phyloP scores from a whole-genome alignment of 2,888 invertebrate species.

The Torymus aiolomorphi region DNA sequence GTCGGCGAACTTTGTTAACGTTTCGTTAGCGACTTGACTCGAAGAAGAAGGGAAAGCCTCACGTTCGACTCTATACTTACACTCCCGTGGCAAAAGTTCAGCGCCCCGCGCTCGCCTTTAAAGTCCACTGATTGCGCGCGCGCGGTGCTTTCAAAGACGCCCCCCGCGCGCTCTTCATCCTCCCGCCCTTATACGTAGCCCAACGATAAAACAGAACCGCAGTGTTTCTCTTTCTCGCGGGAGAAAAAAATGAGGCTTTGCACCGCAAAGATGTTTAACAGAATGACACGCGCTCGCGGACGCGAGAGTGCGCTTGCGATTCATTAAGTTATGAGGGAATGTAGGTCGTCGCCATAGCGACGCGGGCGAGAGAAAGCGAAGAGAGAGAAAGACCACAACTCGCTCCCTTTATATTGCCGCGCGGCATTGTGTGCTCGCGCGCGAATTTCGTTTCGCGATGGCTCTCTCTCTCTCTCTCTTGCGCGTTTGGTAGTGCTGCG shows the following conservation, averaged over 20 bases:
- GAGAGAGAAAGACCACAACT: no score
- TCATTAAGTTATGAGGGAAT: conserved; percentile 61
- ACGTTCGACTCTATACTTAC: conserved; percentile 19
- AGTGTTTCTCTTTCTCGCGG: no score
- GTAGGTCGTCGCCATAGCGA: conserved; percentile 63
- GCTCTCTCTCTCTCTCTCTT: no score
- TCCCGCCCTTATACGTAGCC: no score
- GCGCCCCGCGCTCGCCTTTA: not conserved
- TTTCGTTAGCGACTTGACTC: conserved; percentile 4
- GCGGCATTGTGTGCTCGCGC: conserved; percentile 13
- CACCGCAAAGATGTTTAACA: not conserved
- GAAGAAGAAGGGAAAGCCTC: not conserved
- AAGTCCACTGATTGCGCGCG: conserved; percentile 26
- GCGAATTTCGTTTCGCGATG: conserved; percentile 23
- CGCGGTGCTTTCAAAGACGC: not conserved
- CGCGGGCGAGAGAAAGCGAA: conserved; percentile 24
- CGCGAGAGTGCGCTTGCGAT: conserved; percentile 42
- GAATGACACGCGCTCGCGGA: not conserved
- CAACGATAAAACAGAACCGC: no score
- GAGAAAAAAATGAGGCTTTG: not conserved
- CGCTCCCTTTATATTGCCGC: not conserved
- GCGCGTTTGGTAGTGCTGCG: no score
- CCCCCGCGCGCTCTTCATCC: no score
- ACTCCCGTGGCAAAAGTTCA: not conserved
- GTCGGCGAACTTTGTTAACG: not conserved